phyloP scores from a whole-genome alignment of 2,113 vertebrate species.

The Toxostoma redivivum region DNA sequence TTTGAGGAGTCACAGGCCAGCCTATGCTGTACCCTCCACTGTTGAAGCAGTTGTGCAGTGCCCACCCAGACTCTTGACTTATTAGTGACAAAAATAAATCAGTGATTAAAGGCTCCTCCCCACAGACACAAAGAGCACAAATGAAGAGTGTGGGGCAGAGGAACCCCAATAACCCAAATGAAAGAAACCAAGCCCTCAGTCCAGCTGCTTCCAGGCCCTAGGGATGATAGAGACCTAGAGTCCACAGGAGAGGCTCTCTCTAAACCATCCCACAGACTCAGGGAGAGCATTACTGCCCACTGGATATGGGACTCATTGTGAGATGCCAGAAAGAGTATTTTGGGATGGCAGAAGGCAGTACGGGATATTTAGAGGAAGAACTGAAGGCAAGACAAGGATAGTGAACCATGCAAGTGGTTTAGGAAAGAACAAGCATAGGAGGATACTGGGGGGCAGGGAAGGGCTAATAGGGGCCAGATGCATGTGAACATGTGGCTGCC shows the following conservation, averaged over 20 bases:
- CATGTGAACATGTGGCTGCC: background rate
- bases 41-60: background rate
- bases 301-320: background rate
- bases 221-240: accelerated
- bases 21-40: accelerated
- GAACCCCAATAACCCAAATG: background rate
- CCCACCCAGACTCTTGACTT: background rate
- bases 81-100: background rate
- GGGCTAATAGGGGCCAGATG: background rate
- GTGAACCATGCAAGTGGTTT: background rate
- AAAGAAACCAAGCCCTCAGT: background rate
- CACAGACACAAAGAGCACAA: background rate
- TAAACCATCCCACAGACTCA: background rate
- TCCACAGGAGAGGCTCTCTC: background rate
- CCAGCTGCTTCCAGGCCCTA: background rate
- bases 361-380: background rate
- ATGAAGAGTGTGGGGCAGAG: background rate
- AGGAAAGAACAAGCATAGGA: background rate
- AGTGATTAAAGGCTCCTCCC: background rate
- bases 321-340: background rate
- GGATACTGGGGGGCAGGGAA: background rate
- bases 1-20: background rate
- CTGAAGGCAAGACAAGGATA: background rate
- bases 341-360: background rate
- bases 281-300: background rate